These are phyloP conservation scores for Lanius ludovicianus DNA, from an alignment of 2,113 vertebrate genomes.

Conservation along the genomic window DNA sequence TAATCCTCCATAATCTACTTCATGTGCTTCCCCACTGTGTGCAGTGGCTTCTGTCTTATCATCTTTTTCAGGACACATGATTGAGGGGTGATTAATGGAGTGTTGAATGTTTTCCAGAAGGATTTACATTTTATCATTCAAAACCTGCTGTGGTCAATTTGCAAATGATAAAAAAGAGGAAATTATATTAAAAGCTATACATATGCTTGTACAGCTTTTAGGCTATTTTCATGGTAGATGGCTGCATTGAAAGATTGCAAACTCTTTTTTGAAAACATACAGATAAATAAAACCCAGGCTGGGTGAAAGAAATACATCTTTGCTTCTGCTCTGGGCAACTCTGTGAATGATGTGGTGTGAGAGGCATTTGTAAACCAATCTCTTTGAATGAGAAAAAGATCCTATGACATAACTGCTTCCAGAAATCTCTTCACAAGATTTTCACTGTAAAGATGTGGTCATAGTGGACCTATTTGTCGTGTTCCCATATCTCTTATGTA, in stretches of 20 bases:
- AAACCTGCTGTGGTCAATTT: neutral
- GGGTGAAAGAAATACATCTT: neutral
- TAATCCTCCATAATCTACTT: neutral
- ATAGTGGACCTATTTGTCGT: neutral
- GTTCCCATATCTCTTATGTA: neutral
- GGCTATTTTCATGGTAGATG: neutral
- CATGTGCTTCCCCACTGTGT: neutral
- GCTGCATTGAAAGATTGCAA: neutral
- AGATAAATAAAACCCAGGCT: neutral
- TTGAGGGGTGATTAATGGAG: neutral
- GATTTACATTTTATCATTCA: neutral
- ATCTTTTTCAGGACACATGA: neutral
- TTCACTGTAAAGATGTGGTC: neutral
- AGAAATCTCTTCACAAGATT: fast-evolving
- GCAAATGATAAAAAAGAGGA: neutral
- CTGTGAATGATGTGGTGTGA: neutral
- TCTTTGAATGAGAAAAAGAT: neutral
- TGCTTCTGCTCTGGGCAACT: neutral
- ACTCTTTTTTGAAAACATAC: neutral
- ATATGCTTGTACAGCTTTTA: neutral
- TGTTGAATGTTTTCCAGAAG: neutral
- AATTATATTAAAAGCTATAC: neutral
- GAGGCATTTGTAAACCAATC: neutral
- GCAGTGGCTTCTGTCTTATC: neutral
- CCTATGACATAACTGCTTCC: neutral